Evolutionary conservation across 2,113 vertebrate genomes (phyloP), one percentile per base, ranked within the genome.

Genomic region (Gorsachius goisagi): DNA sequence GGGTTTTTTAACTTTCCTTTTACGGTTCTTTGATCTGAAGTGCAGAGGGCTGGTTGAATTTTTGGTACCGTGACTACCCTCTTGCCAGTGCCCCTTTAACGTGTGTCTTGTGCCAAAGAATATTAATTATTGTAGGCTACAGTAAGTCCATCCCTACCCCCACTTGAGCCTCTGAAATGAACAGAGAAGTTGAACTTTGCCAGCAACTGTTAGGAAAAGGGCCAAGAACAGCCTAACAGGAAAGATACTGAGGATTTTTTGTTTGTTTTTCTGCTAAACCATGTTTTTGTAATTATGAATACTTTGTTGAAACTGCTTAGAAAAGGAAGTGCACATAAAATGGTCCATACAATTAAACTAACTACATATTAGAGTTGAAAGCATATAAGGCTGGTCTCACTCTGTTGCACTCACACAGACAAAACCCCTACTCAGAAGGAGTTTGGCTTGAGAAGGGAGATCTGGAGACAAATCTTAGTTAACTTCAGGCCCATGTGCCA

Each of bases 321-420:
- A 91, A 95, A 92, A 95, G 92, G 89, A 96, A 96, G 71, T 63
- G 52, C 82, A 59, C 50, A 59, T 72, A 89, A 96, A 95, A 89
- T 3, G 27, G 84, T 89, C 77, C 50, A 55, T 85, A 85, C 62
- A 92, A 91, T 91, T 89, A 88, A 94, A 86, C 72, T 68, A 93
- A 60, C 84, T 79, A 73, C 66, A 18, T 87, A 49, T 44, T 85
- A 89, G 77, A 56, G 67, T 55, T 79, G 71, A 93, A 82, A 73
- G 91, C 85, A 76, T 79, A 75, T 27, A 76, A 91, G 64, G 83
- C 71, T 49, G 32, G 50, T 91, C 91, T 87, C 66, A 82, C 86
- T 89, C 74, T 8, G 66, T 19, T 85, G 84, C 66, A 79, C 74
- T 92, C n/a, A 62, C 35, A 60, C 17, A 88, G 84, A 74, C 71